These are phyloP conservation scores for Rhynchonycteris naso DNA, from an alignment of 2,797 vertebrate species.

Conservation along the genomic window DNA sequence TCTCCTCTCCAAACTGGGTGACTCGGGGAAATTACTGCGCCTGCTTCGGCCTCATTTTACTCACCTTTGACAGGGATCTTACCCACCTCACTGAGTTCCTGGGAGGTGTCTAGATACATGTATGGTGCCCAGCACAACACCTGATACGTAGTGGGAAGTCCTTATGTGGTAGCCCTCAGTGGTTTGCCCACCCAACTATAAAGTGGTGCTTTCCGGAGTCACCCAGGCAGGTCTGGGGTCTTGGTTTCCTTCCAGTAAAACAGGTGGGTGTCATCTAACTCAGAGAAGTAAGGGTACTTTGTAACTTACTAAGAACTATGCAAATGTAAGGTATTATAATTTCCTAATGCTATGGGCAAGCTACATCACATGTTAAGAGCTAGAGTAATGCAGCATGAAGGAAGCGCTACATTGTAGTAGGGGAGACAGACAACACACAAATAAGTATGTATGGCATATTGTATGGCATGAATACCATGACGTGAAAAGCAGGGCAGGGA, in stretches of 20 bases:
- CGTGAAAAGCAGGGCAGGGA: neutral
- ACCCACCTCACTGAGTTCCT: neutral
- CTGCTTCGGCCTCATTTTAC: neutral
- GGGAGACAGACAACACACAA: neutral
- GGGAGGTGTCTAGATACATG: neutral
- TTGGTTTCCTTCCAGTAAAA: constrained; percentile 5
- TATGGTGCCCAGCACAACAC: neutral
- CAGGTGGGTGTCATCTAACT: neutral
- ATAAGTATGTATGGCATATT: neutral
- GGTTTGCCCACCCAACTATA: neutral
- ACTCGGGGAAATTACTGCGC: neutral
- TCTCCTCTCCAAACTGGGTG: neutral
- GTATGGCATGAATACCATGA: neutral
- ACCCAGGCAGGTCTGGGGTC: neutral
- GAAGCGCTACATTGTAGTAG: neutral
- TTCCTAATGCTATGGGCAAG: neutral
- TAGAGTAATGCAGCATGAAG: constrained; percentile 12
- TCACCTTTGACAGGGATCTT: neutral
- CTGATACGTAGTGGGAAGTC: too few relatives aligned
- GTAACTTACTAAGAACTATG: neutral
- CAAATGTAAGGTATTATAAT: neutral
- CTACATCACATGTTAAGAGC: neutral
- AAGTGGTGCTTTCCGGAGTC: neutral
- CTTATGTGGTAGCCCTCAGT: neutral
- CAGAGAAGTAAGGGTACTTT: neutral